Conservation (phyloP, 2,113 vertebrate genomes). For the Gavialis gangeticus region DNA sequence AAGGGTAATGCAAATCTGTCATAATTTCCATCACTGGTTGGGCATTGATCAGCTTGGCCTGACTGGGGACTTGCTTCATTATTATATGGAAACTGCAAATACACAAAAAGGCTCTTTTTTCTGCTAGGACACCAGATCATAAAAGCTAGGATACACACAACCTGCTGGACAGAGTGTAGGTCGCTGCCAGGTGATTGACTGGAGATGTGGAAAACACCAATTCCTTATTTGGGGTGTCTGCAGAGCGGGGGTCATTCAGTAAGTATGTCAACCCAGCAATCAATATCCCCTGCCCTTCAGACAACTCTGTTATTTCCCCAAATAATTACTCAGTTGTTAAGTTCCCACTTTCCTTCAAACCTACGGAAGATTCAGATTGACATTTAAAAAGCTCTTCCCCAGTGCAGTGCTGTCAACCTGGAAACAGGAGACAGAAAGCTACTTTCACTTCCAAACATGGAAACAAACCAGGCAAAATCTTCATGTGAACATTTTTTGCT, state of each 20-base stretch:
- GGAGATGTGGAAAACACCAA: not conserved
- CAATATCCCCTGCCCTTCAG: not conserved
- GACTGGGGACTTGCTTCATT: not conserved
- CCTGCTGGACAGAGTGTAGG: rapidly evolving
- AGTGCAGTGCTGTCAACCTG: not conserved
- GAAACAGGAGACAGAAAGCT: not conserved
- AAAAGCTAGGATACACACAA: not conserved
- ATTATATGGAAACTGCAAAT: too few species aligned
- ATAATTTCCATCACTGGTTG: not conserved
- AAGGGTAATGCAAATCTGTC: not conserved
- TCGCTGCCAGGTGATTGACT: not conserved
- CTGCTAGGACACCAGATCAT: not conserved
- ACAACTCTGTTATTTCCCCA: constrained; percentile 17
- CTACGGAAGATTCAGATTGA: not conserved
- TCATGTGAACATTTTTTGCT: constrained; percentile 1
- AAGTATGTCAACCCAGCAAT: not conserved
- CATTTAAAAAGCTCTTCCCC: constrained; percentile 2
- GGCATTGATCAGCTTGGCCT: rapidly evolving
- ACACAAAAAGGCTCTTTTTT: not conserved
- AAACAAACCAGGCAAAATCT: constrained; percentile 6
- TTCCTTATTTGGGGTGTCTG: not conserved
- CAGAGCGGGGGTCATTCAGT: not conserved
- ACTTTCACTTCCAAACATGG: not conserved
- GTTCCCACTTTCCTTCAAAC: constrained; percentile 17
- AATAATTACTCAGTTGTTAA: constrained; percentile 16